phyloP scores from a whole-genome alignment of 2,888 invertebrate genomes.

The Coelinius sp. region DNA sequence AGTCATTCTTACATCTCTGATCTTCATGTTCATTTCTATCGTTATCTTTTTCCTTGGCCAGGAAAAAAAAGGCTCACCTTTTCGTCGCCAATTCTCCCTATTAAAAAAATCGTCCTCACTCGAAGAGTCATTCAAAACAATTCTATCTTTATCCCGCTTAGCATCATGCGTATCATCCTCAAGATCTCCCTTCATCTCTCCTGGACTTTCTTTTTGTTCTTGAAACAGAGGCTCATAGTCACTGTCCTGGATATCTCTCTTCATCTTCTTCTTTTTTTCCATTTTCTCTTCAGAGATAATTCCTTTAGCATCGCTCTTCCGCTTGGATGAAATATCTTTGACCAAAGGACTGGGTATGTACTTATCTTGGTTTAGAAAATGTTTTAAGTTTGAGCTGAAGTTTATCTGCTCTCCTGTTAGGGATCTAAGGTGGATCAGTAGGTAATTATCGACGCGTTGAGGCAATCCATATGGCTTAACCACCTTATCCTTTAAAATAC shows the following conservation, averaged over 20 bases:
- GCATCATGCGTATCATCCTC: neutral
- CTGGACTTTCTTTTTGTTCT: neutral
- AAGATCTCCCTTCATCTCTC: neutral
- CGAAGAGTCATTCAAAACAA: neutral
- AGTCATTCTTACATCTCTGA: neutral
- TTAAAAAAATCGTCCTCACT: neutral
- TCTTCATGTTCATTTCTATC: neutral
- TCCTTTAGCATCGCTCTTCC: neutral
- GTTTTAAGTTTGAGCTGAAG: neutral
- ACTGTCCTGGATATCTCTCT: neutral
- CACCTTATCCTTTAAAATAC: neutral
- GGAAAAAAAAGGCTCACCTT: neutral
- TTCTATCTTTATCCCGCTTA: neutral
- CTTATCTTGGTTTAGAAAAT: neutral
- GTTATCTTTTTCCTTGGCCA: neutral
- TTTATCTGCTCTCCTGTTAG: neutral
- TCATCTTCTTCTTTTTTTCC: neutral
- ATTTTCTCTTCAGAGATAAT: neutral
- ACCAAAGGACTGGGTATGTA: neutral
- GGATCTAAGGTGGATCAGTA: neutral
- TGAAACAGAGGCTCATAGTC: neutral
- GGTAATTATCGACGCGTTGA: neutral
- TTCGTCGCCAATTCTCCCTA: neutral
- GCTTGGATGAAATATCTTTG: neutral
- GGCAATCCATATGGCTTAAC: neutral